Conservation (phyloP, 2,113 vertebrate species). For the Poeciliopsis turrubarensis region DNA sequence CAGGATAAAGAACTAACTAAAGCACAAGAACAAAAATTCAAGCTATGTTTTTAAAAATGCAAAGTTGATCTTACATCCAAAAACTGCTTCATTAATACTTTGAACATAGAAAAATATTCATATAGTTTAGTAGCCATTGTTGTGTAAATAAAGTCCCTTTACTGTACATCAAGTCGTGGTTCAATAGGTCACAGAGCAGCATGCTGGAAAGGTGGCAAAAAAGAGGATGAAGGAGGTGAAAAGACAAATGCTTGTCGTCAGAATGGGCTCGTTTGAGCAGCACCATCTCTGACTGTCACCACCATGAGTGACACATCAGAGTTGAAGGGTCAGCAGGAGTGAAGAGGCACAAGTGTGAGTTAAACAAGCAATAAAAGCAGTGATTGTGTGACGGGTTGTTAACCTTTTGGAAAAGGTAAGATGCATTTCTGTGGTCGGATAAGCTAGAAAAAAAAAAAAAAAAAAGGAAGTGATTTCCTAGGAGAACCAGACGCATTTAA, state of each 20-base stretch:
- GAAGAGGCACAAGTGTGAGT: constrained; percentile 41
- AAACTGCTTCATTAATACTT: constrained; percentile 6
- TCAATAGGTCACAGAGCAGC: constrained; percentile 59
- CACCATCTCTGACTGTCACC: constrained; percentile 61
- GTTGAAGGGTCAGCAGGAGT: constrained; percentile 54
- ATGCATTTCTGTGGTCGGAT: neutral
- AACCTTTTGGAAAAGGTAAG: constrained; percentile 17
- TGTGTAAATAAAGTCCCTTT: constrained; percentile 33
- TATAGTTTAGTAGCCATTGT: constrained; percentile 20
- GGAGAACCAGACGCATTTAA: neutral
- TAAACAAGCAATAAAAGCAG: constrained; percentile 33
- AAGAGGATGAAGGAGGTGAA: constrained; percentile 33
- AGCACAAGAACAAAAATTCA: constrained; percentile 35
- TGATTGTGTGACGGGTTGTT: constrained; percentile 33
- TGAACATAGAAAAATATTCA: constrained; percentile 6
- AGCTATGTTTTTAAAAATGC: constrained; percentile 23
- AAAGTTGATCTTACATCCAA: neutral
- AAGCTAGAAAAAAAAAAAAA: neutral
- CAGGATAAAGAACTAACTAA: constrained; percentile 1
- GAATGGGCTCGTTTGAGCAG: constrained; percentile 52
- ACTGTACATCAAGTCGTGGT: constrained; percentile 62
- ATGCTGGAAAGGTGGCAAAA: constrained; percentile 38
- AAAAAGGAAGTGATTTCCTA: neutral
- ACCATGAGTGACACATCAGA: constrained; percentile 69
- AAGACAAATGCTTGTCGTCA: constrained; percentile 62